Base-by-base conservation (phyloP, 2,888 invertebrate genomes). In the Selenia dentaria region DNA sequence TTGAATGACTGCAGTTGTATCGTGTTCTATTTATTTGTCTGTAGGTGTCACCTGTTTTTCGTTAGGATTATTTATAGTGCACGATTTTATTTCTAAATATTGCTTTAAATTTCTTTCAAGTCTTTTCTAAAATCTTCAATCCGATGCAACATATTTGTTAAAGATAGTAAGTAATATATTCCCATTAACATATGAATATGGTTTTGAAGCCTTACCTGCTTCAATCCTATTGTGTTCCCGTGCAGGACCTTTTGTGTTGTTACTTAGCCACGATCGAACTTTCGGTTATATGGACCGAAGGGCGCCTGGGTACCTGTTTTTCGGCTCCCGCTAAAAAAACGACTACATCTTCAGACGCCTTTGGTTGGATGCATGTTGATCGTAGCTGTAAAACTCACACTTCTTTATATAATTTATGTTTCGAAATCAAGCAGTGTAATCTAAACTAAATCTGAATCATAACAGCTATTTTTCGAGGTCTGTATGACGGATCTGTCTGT, bases 251-350 rank as follows among this genome's bases (percentile, higher is more conserved):
- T 47, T 58, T 50, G 53, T 50, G 53, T 44, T 53, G 53, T 39
- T 33, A n/a, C n/a, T n/a, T n/a, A 35, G 45, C 35, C 10, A 20
- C 40, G 52, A 39, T 49, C 50, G 51, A 38, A 29, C 35, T 26
- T 37, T 51, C 31, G 52, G 40, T 34, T 42, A 13, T 40, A 48
- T 41, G 46, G 33, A 44, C 43, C 59, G 55, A 39, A 46, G 59
- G 59, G 55, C 55, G 62, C 26, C 48, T 39, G 52, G n/a, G 57
- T 68, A 71, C 71, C 71, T 71, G 70, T 62, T 61, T 54, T 57
- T 51, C 50, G 50, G 43, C 51, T 51, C 52, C 51, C 52, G 65
- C 61, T 62, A 70, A 70, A 71, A 71, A 70, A 62, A 25, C n/a
- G 13, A 57, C 44, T 41, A 53, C 42, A 34, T 46, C 42, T 25